Evolutionary conservation across 2,113 vertebrate species (phyloP).

Genomic region (Planiliza haematocheilus): DNA sequence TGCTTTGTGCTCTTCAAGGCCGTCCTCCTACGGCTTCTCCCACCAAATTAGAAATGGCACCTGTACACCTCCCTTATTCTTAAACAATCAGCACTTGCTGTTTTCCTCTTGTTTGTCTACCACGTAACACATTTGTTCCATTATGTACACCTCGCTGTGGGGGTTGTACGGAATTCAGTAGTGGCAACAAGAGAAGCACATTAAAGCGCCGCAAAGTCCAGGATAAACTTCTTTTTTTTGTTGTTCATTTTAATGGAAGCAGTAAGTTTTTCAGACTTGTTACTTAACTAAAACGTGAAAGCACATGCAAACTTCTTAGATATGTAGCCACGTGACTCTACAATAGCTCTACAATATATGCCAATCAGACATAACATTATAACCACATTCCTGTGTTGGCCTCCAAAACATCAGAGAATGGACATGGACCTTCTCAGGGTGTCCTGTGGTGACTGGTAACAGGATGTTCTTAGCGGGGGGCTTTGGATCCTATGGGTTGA

Average conservation of each 20-base stretch:
- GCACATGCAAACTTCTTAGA: too few relatives aligned
- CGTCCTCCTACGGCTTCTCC: constrained; percentile 62
- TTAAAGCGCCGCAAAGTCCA: constrained; percentile 4
- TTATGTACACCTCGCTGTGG: constrained; percentile 61
- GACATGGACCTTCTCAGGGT: too few relatives aligned
- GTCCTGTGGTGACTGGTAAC: too few relatives aligned
- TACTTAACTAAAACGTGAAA: too few relatives aligned
- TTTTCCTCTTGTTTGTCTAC: constrained; percentile 72
- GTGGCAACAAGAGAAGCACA: constrained; percentile 15
- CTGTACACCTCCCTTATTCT: constrained; percentile 74
- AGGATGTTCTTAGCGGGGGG: too few relatives aligned
- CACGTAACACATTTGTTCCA: constrained; percentile 70
- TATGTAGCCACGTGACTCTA: too few relatives aligned
- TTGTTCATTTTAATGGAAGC: neutral
- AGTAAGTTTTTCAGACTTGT: too few relatives aligned
- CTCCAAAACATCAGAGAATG: too few relatives aligned
- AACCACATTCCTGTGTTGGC: too few relatives aligned
- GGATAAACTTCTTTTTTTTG: neutral
- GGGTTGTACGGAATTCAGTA: constrained; percentile 25
- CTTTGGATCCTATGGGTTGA: too few relatives aligned
- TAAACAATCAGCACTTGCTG: constrained; percentile 75
- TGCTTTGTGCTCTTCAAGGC: constrained; percentile 79
- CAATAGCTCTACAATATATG: too few relatives aligned
- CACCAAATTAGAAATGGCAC: constrained; percentile 81
- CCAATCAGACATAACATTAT: too few relatives aligned